Evolutionary conservation across 2,797 vertebrate species (phyloP).

Genomic region (Toxotes lorentzi): DNA sequence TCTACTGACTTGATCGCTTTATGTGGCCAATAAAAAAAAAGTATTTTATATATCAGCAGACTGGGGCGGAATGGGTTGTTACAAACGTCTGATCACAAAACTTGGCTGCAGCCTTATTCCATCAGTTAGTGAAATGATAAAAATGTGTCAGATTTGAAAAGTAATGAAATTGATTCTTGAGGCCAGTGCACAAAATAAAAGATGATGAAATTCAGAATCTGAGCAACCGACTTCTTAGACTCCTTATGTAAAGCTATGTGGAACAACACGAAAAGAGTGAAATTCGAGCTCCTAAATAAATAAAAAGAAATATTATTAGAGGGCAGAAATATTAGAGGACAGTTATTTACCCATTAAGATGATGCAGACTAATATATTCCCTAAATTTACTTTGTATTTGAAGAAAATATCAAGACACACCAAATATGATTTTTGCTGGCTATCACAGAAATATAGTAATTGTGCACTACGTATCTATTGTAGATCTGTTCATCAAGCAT

Average conservation of each 20-base stretch:
- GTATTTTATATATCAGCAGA: slow-evolving; percentile 2
- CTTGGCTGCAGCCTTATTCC: background rate
- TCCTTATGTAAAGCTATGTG: too few relatives aligned
- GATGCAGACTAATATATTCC: background rate
- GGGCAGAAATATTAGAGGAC: too few relatives aligned
- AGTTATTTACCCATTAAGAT: background rate
- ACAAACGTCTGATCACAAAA: background rate
- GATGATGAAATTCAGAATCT: background rate
- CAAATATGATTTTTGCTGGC: background rate
- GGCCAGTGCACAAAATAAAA: too few relatives aligned
- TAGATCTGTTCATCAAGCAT: too few relatives aligned
- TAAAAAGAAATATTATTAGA: background rate
- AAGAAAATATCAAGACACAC: background rate
- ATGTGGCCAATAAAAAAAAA: slow-evolving; percentile 11
- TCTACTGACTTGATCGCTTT: background rate
- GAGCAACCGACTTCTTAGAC: too few relatives aligned
- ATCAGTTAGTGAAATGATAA: background rate
- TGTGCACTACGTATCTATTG: background rate
- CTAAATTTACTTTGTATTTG: background rate
- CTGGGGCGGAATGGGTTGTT: background rate
- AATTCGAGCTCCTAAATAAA: background rate
- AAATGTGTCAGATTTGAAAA: slow-evolving; percentile 1
- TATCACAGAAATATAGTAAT: too few relatives aligned
- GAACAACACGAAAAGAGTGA: background rate
- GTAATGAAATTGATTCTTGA: background rate